A percentile compares a stretch with the other conserved stretches of the same genome.
phyloP scores from a whole-genome alignment of 2,888 invertebrate genomes.

The Sphaerophoria taeniata region DNA sequence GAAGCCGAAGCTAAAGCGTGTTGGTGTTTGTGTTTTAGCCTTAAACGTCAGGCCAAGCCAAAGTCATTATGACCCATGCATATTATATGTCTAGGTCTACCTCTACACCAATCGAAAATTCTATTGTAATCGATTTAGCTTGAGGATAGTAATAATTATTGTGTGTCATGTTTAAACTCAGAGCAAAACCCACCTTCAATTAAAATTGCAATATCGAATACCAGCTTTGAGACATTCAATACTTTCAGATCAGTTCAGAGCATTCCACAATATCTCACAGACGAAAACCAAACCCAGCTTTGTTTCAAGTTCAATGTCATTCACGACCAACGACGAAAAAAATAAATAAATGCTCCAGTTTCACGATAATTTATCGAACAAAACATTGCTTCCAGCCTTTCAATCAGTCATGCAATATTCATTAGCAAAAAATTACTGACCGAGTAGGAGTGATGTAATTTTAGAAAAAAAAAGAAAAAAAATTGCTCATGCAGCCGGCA shows the following conservation, averaged over 20 bases:
- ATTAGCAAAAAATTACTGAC: not conserved
- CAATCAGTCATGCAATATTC: not conserved
- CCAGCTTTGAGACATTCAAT: not conserved
- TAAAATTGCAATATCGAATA: not conserved
- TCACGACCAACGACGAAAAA: not conserved
- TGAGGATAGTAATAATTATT: too few species aligned
- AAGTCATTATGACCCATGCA: too few species aligned
- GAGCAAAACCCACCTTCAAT: conserved; percentile 1
- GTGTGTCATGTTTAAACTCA: too few species aligned
- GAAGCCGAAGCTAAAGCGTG: too few species aligned
- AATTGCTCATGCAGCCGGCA: not conserved
- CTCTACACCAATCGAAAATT: too few species aligned
- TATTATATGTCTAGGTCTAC: too few species aligned
- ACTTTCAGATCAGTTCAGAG: too few species aligned
- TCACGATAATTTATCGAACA: not conserved
- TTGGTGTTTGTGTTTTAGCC: too few species aligned
- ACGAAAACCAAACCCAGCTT: not conserved
- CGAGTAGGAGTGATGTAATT: conserved; percentile 3
- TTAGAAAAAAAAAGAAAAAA: not conserved
- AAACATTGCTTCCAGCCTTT: not conserved
- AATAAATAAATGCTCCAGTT: not conserved
- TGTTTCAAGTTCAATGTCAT: conserved; percentile 28
- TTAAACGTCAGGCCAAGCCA: too few species aligned
- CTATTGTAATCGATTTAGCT: too few species aligned
- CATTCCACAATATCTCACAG: not conserved